A percentile compares a stretch with the other conserved stretches of the same genome.
Evolutionary conservation across 2,113 vertebrate genomes (phyloP).

Genomic region (Melanostigma gelatinosum): DNA sequence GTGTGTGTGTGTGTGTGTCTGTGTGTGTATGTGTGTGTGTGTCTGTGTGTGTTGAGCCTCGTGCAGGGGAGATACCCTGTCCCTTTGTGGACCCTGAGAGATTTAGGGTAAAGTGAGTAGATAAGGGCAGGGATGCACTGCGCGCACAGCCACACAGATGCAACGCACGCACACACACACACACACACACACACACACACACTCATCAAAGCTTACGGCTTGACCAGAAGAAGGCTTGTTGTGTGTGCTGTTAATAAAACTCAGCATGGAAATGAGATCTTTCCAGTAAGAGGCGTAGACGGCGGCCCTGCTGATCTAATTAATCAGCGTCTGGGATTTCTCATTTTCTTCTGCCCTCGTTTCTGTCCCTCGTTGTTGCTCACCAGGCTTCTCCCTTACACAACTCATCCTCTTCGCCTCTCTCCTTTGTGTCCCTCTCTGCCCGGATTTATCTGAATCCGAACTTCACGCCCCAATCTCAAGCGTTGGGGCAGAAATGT

Average conservation of each 20-base stretch:
- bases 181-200: constrained; percentile 40
- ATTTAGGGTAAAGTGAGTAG: constrained; percentile 76
- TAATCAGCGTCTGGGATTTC: constrained; percentile 74
- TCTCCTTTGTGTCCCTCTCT: constrained; percentile 15
- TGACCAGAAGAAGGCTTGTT: constrained; percentile 37
- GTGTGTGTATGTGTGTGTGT: constrained; percentile 1
- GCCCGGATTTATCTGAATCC: constrained; percentile 26
- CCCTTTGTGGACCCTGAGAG: constrained; percentile 71
- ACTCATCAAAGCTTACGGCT: constrained; percentile 52
- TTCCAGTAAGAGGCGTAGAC: constrained; percentile 68
- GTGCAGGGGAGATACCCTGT: constrained; percentile 63
- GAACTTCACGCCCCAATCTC: constrained; percentile 3
- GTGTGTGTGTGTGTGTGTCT: constrained; percentile 40
- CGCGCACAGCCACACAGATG: constrained; percentile 12
- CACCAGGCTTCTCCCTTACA: constrained; percentile 18
- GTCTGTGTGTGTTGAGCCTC: constrained; percentile 56
- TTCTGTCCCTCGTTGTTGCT: constrained; percentile 13
- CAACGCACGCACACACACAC: constrained; percentile 40
- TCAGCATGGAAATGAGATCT: constrained; percentile 76
- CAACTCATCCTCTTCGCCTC: constrained; percentile 1
- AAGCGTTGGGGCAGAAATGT: constrained; percentile 29
- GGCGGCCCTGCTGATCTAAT: constrained; percentile 75
- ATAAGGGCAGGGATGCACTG: constrained; percentile 64
- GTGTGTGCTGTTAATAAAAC: constrained; percentile 72
- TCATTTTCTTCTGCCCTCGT: constrained; percentile 45